Conservation (phyloP, 2,797 vertebrate genomes). For the Darevskia mixta region DNA sequence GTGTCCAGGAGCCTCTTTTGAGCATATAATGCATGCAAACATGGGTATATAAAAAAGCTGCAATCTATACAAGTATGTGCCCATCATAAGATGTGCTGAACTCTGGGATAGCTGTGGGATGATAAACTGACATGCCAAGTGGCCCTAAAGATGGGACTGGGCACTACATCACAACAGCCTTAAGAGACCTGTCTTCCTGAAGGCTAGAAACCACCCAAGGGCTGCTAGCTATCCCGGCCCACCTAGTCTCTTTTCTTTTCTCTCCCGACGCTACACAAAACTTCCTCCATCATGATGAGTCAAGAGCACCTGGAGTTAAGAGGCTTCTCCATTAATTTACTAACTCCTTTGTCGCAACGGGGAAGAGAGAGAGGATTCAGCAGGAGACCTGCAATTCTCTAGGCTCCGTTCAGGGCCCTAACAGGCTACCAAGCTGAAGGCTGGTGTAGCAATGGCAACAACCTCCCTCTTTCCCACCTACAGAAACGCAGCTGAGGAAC, state of each 20-base stretch:
- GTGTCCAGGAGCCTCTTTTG: no score
- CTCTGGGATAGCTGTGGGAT: background rate
- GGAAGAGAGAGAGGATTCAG: constrained; percentile 35
- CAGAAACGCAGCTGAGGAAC: constrained; percentile 14
- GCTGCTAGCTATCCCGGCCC: no score
- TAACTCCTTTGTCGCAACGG: background rate
- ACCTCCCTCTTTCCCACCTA: background rate
- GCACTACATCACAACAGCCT: background rate
- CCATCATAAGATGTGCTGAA: background rate
- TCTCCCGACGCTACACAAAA: background rate
- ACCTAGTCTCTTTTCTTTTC: background rate
- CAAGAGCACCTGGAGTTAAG: background rate
- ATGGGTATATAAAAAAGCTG: no score
- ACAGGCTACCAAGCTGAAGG: constrained; percentile 68
- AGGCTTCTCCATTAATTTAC: background rate
- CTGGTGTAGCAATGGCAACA: constrained; percentile 44
- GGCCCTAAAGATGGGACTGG: background rate
- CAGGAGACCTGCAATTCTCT: constrained; percentile 34
- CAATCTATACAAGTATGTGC: no score
- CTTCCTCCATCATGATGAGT: background rate
- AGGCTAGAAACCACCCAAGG: constrained; percentile 9
- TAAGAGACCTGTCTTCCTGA: background rate
- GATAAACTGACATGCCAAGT: background rate
- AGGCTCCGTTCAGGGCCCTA: constrained; percentile 51
- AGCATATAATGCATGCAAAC: no score